Base-by-base conservation (phyloP, 2,888 invertebrate genomes). In the Plutella xylostella region DNA sequence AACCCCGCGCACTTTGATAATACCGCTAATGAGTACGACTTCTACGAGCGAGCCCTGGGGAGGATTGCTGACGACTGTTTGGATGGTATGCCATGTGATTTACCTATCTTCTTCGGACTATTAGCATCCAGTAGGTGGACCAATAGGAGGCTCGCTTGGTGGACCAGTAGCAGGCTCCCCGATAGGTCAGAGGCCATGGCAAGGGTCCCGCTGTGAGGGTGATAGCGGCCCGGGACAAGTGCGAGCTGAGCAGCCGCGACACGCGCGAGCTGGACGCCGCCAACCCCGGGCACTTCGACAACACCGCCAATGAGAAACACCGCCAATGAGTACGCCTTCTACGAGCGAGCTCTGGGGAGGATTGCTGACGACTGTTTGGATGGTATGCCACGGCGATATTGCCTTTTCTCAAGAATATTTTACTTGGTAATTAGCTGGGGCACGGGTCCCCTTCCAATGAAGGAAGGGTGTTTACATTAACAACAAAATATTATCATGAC, bases 161-260 rank as follows among this genome's bases (percentile, higher is more conserved):
- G 75, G 82, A 5, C 73, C 78, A 2, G 20, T 37, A 14, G 42
- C 35, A 2, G 31, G 33, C 14, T 39, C 42, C n/a, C 18, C 60
- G 62, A 12, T 68, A 45, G 51, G 58, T 19, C 68, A 72, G 39
- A 57, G 80, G 49, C 73, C 79, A 5, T 74, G 76, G 76, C 76
- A 79, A 59, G 77, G 83, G 45, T 87, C 89, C 1, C 86, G 92
- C 51, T 94, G 94, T 62, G 94, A 94, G 55, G 93, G 93, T 45
- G 93, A 93, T 58, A 90, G 89, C 61, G 94, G 67, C 73, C 15
- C 76, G 90, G 28, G 94, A 95, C 56, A 96, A 96, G 67, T 96
- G 96, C 63, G 96, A 96, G 67, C 80, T 96, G 6, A 95, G 94
- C 64, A 95, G 96, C 65, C 87, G 93, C 40, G 94, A 94, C 65